phyloP scores from a whole-genome alignment of 2,888 invertebrate genomes.

The Tipula helvola region DNA sequence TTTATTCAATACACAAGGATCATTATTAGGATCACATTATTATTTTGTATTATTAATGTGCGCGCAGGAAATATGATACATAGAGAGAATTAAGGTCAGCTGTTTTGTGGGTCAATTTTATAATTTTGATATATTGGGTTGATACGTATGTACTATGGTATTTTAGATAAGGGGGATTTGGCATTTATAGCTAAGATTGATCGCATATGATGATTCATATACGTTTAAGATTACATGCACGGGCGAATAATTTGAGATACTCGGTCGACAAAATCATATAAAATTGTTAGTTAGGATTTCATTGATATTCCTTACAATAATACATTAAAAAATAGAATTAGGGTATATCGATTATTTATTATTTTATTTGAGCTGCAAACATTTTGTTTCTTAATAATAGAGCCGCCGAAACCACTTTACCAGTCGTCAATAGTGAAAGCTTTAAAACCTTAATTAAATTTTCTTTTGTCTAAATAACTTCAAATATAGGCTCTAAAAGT shows the following conservation, averaged over 20 bases:
- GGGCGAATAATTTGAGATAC: not conserved
- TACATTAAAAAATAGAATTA: too few species aligned
- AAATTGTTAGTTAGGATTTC: too few species aligned
- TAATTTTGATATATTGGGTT: not conserved
- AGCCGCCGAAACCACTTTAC: too few species aligned
- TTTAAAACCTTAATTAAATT: too few species aligned
- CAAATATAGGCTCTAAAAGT: too few species aligned
- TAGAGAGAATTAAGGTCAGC: not conserved
- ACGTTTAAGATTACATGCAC: not conserved
- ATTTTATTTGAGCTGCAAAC: too few species aligned
- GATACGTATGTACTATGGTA: not conserved
- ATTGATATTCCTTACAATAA: too few species aligned
- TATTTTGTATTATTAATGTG: not conserved
- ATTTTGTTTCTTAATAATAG: too few species aligned
- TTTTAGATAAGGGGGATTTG: not conserved
- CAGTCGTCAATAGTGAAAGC: too few species aligned
- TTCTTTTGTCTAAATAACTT: too few species aligned
- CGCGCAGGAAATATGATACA: not conserved
- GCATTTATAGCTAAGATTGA: not conserved
- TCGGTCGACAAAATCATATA: not conserved
- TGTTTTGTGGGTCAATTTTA: constrained; percentile 7
- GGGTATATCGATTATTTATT: too few species aligned
- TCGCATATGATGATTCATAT: not conserved
- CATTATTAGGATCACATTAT: constrained; percentile 5
- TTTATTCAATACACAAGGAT: not conserved